phyloP scores from a whole-genome alignment of 1,140 invertebrate genomes.

The Drosophila oshimai region DNA sequence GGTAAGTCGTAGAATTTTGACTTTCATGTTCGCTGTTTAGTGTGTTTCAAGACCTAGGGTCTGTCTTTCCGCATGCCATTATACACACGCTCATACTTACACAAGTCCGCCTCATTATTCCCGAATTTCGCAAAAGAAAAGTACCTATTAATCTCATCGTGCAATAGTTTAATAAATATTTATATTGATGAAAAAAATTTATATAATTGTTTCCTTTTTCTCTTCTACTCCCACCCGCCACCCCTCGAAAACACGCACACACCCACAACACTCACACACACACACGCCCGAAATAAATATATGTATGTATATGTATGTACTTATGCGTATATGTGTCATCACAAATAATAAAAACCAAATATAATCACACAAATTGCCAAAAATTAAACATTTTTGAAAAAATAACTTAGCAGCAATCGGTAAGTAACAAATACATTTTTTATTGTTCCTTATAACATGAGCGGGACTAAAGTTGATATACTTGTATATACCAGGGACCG shows the following conservation, averaged over 20 bases:
- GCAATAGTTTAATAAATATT: conserved; percentile 62
- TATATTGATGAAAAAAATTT: conserved; percentile 53
- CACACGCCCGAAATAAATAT: conserved; percentile 36
- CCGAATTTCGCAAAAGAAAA: background rate
- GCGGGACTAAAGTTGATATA: too few relatives aligned
- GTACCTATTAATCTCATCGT: conserved; percentile 29
- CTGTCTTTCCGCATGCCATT: conserved; percentile 19
- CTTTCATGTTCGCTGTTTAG: background rate
- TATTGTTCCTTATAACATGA: too few relatives aligned
- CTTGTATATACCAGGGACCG: too few relatives aligned
- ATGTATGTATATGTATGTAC: conserved; percentile 51
- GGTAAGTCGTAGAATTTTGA: conserved; percentile 41
- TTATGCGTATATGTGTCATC: conserved; percentile 45
- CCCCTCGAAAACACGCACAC: conserved; percentile 9
- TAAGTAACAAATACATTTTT: conserved; percentile 10
- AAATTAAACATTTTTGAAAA: background rate
- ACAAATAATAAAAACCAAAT: conserved; percentile 14
- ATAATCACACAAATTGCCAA: conserved; percentile 10
- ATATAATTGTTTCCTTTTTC: conserved; percentile 63
- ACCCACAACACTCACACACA: conserved; percentile 32
- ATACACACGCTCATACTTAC: background rate
- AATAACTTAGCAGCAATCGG: conserved; percentile 39
- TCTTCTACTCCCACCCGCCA: conserved; percentile 59
- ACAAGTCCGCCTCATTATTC: conserved; percentile 4
- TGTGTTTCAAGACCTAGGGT: background rate